These are phyloP conservation scores for Hoplias malabaricus DNA, from an alignment of 2,113 vertebrate genomes.

Conservation along the genomic window DNA sequence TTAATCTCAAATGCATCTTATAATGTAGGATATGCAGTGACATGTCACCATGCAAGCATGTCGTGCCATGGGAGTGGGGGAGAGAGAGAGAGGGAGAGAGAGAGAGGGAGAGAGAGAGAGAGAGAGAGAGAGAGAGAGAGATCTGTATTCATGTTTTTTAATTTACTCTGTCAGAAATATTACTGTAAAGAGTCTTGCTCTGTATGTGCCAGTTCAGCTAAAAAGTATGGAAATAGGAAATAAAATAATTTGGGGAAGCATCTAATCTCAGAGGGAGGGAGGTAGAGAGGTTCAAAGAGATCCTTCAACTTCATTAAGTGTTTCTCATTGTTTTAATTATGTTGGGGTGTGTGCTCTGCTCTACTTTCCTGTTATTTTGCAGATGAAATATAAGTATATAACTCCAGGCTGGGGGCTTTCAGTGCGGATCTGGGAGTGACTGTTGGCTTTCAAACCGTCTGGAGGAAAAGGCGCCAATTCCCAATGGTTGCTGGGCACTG, in stretches of 20 bases:
- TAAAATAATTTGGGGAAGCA: neutral
- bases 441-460: constrained; percentile 31
- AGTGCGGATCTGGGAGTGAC: constrained; percentile 47
- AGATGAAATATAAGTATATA: constrained; percentile 62
- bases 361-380: constrained; percentile 69
- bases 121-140: neutral
- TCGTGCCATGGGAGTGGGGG: neutral
- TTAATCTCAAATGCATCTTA: neutral
- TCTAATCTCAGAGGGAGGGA: constrained; percentile 30
- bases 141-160: neutral
- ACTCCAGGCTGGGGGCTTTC: constrained; percentile 43
- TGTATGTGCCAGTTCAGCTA: neutral
- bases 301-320: constrained; percentile 70
- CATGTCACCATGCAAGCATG: neutral
- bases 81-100: neutral
- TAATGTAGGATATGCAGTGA: neutral
- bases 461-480: constrained; percentile 32
- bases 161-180: neutral
- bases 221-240: neutral
- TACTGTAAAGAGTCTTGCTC: constrained; percentile 8
- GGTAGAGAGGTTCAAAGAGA: constrained; percentile 69
- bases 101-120: neutral
- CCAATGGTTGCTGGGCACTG: neutral
- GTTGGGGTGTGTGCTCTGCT: constrained; percentile 59
- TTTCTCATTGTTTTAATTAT: constrained; percentile 74